Base-by-base conservation (phyloP, 1,140 invertebrate genomes). In the Aphis gossypii region DNA sequence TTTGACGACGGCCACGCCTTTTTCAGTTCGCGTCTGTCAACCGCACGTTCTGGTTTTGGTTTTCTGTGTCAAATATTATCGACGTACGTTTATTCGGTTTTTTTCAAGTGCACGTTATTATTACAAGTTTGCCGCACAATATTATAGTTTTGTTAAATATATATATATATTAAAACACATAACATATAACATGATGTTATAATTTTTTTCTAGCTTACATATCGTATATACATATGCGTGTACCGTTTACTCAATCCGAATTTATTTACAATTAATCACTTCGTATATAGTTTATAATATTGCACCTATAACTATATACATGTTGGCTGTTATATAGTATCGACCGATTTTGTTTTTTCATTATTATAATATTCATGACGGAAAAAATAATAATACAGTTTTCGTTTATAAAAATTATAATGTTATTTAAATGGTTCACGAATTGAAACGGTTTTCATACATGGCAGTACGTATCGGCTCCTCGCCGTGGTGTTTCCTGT, bases 11-110 rank as follows among this genome's bases (percentile, higher is more conserved):
- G n/a, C 92, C 92, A 93, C 92, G 92, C 92, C 92, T 93, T 93
- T 92, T 93, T 93, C 92, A 93, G 92, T 93, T 86, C 48, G 48
- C 92, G 82, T 93, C 82, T 93, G 92, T 93, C 92, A 93, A 93
- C 92, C 92, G 82, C 48, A n/a, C 91, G 91, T 92, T 92, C 46
- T 82, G 60, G 91, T 92, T 92, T 83, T 23, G 46, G 90, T 76
- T 92, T 83, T 83, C 68, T 48, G 46, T 82, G 91, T 92, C 68
- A 84, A 92, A 92, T 35, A 48, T 92, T 92, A 92, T 92, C 68
- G 91, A 92, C n/a, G 91, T 92, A 46, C 46, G 76, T 89, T 89
- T 89, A 56, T 56, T 38, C n/a, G 35, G 38, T 89, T 56, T 48
- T 89, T 54, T 89, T 89, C n/a, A 76, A 76, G 60, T 76, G 60